phyloP scores from a whole-genome alignment of 2,797 vertebrate genomes.

The Diglossa cyanea region DNA sequence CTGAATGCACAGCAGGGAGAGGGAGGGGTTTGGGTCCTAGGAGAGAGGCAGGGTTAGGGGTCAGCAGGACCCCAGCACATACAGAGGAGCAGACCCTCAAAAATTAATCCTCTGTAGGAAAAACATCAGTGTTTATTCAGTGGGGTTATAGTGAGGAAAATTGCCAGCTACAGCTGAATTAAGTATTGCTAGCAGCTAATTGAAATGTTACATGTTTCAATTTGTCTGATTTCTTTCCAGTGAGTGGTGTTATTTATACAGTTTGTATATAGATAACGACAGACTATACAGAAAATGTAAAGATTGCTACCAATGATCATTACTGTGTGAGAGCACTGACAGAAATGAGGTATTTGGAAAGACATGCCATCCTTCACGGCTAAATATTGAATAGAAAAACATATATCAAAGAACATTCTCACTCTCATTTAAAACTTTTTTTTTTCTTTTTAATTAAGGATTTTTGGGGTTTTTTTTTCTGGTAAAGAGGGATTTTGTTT shows the following conservation, averaged over 20 bases:
- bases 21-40: not conserved
- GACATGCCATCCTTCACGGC: constrained; percentile 30
- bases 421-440: constrained; percentile 29
- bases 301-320: constrained; percentile 42
- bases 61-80: not conserved
- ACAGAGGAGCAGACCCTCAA: not conserved
- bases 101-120: not conserved
- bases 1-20: not conserved
- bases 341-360: constrained; percentile 49
- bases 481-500: constrained; percentile 47
- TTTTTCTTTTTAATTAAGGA: not conserved
- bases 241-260: constrained; percentile 57
- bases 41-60: not conserved
- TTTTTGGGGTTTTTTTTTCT: not conserved
- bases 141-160: constrained; percentile 7
- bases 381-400: constrained; percentile 11
- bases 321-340: constrained; percentile 35
- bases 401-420: not conserved
- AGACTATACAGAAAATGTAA: constrained; percentile 50
- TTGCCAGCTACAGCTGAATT: constrained; percentile 43
- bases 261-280: constrained; percentile 35
- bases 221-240: constrained; percentile 57
- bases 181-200: constrained; percentile 32
- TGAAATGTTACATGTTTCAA: constrained; percentile 44
- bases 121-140: not conserved